phyloP scores from a whole-genome alignment of 1,140 invertebrate genomes.

The Cherax quadricarinatus region DNA sequence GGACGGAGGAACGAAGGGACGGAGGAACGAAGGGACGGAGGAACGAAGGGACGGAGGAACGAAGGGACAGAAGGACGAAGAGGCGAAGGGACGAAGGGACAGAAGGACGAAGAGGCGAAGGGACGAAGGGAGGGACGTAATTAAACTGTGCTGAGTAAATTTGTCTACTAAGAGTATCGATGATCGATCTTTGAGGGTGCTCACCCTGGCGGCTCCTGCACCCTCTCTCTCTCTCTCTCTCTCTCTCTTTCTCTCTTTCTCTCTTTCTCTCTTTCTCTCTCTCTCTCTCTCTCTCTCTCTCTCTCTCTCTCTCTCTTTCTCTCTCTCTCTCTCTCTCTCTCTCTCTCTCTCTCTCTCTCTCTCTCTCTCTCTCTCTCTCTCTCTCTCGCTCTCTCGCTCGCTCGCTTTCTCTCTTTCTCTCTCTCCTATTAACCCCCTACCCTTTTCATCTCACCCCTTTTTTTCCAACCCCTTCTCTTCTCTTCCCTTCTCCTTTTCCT shows the following conservation, averaged over 20 bases:
- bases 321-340: neutral
- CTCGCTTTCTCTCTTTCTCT: neutral
- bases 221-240: neutral
- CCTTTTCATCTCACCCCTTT: neutral
- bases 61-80: too few species aligned
- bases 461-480: neutral
- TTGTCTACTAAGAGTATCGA: slow-evolving; percentile 41
- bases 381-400: neutral
- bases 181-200: slow-evolving; percentile 37
- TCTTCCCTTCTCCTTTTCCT: neutral
- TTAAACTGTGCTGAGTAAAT: slow-evolving; percentile 44
- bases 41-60: too few species aligned
- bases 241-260: neutral
- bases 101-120: too few species aligned
- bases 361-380: neutral
- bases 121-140: slow-evolving; percentile 15
- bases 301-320: neutral
- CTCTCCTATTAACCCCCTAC: neutral
- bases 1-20: too few species aligned
- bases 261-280: neutral
- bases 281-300: neutral
- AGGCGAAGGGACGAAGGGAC: too few species aligned
- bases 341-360: neutral
- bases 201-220: too few species aligned
- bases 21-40: neutral